Evolutionary conservation across 1,140 invertebrate genomes (phyloP).

Genomic region (Drosophila nebulosa): DNA sequence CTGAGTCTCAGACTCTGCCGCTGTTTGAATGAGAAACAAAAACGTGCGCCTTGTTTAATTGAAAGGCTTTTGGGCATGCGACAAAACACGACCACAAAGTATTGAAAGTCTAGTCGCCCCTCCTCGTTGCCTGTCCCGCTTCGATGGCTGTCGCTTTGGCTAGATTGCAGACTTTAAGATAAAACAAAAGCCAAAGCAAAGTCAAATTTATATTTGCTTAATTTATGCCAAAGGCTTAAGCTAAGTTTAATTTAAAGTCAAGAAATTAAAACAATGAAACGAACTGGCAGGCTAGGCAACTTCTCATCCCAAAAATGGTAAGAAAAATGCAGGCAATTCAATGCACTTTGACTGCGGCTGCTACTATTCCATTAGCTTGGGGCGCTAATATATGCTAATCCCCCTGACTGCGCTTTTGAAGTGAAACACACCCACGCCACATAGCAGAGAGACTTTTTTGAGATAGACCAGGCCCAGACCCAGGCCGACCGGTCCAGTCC

Average conservation of each 20-base stretch:
- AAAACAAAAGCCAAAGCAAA: conserved; percentile 24
- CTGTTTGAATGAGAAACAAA: conserved; percentile 15
- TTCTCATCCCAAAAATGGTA: conserved; percentile 1
- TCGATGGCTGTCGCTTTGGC: background rate
- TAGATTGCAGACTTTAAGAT: conserved; percentile 44
- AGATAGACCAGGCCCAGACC: conserved; percentile 1
- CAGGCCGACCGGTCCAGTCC: conserved; percentile 30
- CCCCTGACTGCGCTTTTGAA: conserved; percentile 37
- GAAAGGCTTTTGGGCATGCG: conserved; percentile 66
- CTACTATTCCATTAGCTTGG: conserved; percentile 16
- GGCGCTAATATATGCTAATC: conserved; percentile 57
- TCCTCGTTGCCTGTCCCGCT: background rate
- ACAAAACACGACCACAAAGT: conserved; percentile 42
- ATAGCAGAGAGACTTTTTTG: conserved; percentile 9
- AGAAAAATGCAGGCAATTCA: background rate
- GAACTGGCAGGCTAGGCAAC: conserved; percentile 15
- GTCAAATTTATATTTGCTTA: conserved; percentile 35
- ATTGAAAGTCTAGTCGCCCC: conserved; percentile 42
- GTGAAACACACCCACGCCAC: conserved; percentile 60
- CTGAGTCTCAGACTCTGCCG: background rate
- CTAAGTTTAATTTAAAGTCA: conserved; percentile 23
- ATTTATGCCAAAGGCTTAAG: conserved; percentile 44
- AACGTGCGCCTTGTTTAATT: conserved; percentile 63
- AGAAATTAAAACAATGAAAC: conserved; percentile 37
- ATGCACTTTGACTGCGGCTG: conserved; percentile 25